Evolutionary conservation across 2,888 invertebrate species (phyloP), one percentile per base, ranked within the genome.

Genomic region (Himalopsyche anomala): DNA sequence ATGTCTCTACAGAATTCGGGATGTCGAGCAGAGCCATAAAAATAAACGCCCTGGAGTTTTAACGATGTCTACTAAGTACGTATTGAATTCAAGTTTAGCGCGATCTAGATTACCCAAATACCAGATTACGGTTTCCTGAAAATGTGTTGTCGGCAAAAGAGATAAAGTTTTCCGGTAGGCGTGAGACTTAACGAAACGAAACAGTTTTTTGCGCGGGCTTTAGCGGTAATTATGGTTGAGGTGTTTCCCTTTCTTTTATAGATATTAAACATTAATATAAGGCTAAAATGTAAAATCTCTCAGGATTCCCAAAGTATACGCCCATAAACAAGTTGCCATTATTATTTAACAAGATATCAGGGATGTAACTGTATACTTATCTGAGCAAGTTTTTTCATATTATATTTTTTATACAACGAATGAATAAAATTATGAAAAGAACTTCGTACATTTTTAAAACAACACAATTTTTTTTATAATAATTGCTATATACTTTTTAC

Each of bases 191-290:
- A 74, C 74, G 74, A 74, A 74, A 74, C 74, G 74, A 28, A 36
- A 36, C 74, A 51, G 74, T 74, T 74, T 74, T 74, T 74, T 74
- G 36, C 74, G 74, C 74, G 36, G 74, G 74, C 74, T 74, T 74
- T 74, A 74, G 74, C 28, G 74, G 74, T 74, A 74, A 74, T 74
- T 74, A 74, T 74, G 74, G 74, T 28, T 36, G 38, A 74, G 74
- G 74, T 74, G 74, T 74, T 74, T 74, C 36, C 74, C 38, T 74
- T 74, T 74, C 74, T 74, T 74, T 74, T 74, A 74, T 74, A 74
- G 74, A 74, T 74, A 74, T 74, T 74, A 74, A 74, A 74, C 74
- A 74, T 74, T 74, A 74, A 74, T 74, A 74, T 74, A 74, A 74
- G 74, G 74, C 74, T 74, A 74, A 74, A 74, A 74, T 74, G 74